Conservation (phyloP, 2,113 vertebrate genomes). For the Etia nguti region DNA sequence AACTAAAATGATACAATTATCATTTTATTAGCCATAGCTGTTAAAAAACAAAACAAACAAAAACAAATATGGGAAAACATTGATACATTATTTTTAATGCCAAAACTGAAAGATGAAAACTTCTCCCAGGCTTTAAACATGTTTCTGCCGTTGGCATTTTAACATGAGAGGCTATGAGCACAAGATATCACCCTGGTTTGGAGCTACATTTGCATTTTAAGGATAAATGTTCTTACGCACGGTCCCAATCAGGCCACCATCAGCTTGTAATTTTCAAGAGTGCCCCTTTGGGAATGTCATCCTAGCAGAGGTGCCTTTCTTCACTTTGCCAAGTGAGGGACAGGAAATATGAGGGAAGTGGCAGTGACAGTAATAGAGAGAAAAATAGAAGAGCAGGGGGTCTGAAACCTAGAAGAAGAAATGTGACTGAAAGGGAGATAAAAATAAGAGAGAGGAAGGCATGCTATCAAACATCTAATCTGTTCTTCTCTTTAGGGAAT, state of each 20-base stretch:
- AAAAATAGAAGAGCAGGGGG: neutral
- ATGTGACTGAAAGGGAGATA: neutral
- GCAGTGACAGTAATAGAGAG: neutral
- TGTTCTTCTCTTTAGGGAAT: neutral
- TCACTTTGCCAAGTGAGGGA: constrained; percentile 17
- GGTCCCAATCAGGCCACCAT: neutral
- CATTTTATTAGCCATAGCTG: neutral
- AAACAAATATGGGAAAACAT: neutral
- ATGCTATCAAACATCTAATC: neutral
- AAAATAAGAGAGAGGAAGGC: neutral
- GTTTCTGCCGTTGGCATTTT: neutral
- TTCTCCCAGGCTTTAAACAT: neutral
- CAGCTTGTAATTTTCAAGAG: neutral
- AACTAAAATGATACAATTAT: neutral
- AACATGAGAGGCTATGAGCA: neutral
- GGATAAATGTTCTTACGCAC: neutral
- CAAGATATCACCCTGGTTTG: neutral
- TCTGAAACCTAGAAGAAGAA: neutral
- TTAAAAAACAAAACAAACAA: neutral
- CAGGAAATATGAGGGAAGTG: constrained; percentile 10
- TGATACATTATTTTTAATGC: neutral
- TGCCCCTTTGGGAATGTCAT: constrained; percentile 4
- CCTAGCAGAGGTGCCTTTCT: neutral
- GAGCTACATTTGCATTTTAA: neutral
- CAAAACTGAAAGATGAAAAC: neutral